phyloP scores from a whole-genome alignment of 2,113 vertebrate genomes.

The Thinocorus orbignyianus region DNA sequence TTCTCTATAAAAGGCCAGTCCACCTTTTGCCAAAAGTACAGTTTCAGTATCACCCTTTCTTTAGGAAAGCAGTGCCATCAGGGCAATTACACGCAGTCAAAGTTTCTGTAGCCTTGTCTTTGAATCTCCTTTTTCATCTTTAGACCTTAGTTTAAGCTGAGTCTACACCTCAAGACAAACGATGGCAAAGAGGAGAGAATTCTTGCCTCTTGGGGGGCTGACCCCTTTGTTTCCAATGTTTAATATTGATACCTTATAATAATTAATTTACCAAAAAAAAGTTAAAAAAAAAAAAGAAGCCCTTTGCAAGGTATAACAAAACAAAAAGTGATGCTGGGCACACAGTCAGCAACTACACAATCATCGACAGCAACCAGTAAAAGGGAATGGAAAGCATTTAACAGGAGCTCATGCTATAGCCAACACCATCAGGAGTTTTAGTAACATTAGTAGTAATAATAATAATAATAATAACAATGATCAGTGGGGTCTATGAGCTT shows the following conservation, averaged over 20 bases:
- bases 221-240: not conserved
- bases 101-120: not conserved
- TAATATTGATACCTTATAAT: not conserved
- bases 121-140: not conserved
- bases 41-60: not conserved
- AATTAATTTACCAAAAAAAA: not conserved
- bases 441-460: not conserved
- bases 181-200: not conserved
- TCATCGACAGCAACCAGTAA: fast-evolving
- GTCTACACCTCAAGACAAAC: not conserved
- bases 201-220: not conserved
- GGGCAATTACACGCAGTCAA: not conserved
- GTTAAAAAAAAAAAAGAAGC: no score
- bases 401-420: fast-evolving
- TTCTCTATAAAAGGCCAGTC: not conserved
- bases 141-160: not conserved
- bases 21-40: fast-evolving
- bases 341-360: fast-evolving
- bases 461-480: not conserved
- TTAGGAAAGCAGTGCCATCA: not conserved
- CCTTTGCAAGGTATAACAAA: not conserved
- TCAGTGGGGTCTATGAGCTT: not conserved
- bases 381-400: not conserved
- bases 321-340: fast-evolving
- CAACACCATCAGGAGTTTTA: not conserved